Base-by-base conservation (phyloP, 2,888 invertebrate species). In the Hoplodrina ambigua region DNA sequence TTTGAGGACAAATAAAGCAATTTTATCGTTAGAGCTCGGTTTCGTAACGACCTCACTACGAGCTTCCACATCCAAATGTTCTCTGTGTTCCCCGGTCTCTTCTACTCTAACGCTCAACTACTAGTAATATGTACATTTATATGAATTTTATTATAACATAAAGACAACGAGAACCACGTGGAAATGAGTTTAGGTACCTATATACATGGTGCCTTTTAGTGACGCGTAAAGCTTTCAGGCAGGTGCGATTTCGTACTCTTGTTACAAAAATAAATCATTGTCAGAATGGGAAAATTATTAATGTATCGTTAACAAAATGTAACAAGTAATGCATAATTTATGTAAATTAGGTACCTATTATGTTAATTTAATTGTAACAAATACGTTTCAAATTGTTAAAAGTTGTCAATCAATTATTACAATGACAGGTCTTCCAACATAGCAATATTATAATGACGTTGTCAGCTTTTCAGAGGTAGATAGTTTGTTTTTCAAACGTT, bases 1-100 rank as follows among this genome's bases (percentile, higher is more conserved):
- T 64, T 75, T 76, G 53, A 63, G 37, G 54, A 49, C 56, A 67
- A 76, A 66, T 70, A 70, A 80, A 55, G 33, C 76, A 2, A 64
- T 71, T 75, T 80, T 61, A 78, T 67, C 10, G 66, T 52, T 17
- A 56, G 50, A 52, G 46, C 57, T 76, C 25, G 60, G 76, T 60
- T 67, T 64, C 56, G 17, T 57, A 64, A 78, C 41, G 66, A 66
- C 17, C 41, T 52, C 11, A 19, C 30, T 63, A 10, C 56, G 46
- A 64, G 41, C 53, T 10, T 57, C 50, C 10, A 44, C 52, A 50
- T 53, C 11, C 69, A 60, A 78, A 67, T 67, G 30, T 67, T 64
- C 33, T 17, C 57, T 70, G 19, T 58, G 46, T 37, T 25, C 13
- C 71, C 62, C 46, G 11, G 33, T 59, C 60, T 66, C 46, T 57